Evolutionary conservation across 2,888 invertebrate genomes (phyloP).

Genomic region (Steinernema carpocapsae): DNA sequence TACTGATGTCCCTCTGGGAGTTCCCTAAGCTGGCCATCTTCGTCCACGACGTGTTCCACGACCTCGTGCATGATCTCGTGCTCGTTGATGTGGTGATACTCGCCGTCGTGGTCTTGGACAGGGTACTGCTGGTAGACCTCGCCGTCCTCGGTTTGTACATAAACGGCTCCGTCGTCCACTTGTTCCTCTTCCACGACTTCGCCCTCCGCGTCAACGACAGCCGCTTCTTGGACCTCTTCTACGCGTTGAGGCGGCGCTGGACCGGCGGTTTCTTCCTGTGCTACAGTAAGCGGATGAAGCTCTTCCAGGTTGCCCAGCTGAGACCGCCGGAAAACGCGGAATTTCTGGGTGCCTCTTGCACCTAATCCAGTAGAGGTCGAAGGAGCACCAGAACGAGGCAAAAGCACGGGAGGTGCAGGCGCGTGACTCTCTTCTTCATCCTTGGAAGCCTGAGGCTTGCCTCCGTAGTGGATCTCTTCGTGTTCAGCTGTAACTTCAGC

Average conservation of each 20-base stretch:
- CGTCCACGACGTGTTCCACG: background rate
- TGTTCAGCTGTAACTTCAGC: background rate
- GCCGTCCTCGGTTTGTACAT: background rate
- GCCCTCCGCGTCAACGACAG: background rate
- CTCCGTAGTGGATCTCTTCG: conserved; percentile 12
- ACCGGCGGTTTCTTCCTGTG: background rate
- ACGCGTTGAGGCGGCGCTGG: background rate
- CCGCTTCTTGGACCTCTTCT: background rate
- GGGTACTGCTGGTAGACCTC: background rate
- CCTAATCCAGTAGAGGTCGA: background rate
- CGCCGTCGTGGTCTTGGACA: background rate
- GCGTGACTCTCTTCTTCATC: background rate
- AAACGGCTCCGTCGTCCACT: background rate
- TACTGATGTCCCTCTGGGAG: conserved; percentile 4
- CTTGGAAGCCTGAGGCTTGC: background rate
- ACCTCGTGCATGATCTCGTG: background rate
- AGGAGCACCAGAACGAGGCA: background rate
- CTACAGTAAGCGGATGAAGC: background rate
- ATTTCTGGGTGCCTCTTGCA: background rate
- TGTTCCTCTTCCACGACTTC: background rate
- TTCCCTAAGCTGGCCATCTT: background rate
- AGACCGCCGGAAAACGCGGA: background rate
- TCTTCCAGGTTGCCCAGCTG: background rate
- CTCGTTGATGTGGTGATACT: background rate
- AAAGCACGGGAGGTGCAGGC: background rate